Conservation (phyloP, 2,797 vertebrate genomes). For the Gorsachius magnificus region DNA sequence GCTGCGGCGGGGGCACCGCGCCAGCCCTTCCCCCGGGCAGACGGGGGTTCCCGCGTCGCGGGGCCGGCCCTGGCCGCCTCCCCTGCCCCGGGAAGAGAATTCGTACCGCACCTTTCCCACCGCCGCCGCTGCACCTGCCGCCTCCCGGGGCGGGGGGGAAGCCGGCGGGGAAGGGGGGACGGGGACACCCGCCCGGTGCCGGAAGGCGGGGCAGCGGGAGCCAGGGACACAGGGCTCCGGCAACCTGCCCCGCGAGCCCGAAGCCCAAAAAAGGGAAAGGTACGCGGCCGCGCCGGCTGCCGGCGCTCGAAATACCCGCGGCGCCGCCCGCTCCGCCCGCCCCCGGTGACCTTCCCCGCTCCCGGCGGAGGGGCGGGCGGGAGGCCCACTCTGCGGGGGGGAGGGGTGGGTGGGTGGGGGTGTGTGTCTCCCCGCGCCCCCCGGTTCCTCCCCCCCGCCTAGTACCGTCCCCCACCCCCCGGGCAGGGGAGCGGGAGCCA, state of each 20-base stretch:
- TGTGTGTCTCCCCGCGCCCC: not conserved
- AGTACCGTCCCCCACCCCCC: not conserved
- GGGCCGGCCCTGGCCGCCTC: not conserved
- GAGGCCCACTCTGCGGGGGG: not conserved
- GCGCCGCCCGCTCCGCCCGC: constrained; percentile 61
- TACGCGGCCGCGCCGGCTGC: constrained; percentile 66
- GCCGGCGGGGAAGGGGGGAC: too few species aligned
- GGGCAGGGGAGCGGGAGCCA: not conserved
- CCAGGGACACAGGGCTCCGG: not conserved
- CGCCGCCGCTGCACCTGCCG: not conserved
- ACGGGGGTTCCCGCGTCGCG: not conserved
- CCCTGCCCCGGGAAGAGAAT: too few species aligned
- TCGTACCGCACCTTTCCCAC: not conserved
- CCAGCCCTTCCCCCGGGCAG: too few species aligned
- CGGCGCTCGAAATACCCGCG: constrained; percentile 82
- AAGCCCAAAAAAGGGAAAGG: constrained; percentile 81
- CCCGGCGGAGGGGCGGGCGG: not conserved
- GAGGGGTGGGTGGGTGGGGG: too few species aligned
- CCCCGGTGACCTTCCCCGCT: constrained; percentile 30
- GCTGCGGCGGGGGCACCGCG: too few species aligned
- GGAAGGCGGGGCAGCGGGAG: not conserved
- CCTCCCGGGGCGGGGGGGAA: not conserved
- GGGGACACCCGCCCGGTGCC: not conserved
- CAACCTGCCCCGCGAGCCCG: not conserved
- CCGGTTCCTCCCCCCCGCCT: not conserved